phyloP scores from a whole-genome alignment of 2,888 invertebrate genomes.

The Pollenia labialis region DNA sequence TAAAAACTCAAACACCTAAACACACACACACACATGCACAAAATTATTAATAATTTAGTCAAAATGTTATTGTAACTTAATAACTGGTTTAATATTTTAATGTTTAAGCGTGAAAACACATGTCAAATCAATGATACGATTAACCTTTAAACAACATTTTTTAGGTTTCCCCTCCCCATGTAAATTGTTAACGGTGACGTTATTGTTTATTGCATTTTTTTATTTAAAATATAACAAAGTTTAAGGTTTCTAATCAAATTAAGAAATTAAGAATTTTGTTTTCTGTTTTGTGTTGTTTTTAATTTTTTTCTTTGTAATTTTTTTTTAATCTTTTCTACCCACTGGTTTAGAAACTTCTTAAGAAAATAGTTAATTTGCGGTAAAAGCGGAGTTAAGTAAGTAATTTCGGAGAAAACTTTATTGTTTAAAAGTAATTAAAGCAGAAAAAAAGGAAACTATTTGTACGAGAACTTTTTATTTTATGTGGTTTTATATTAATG shows the following conservation, averaged over 20 bases:
- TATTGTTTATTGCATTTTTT: not conserved
- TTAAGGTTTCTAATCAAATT: constrained; percentile 46
- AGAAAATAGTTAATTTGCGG: constrained; percentile 48
- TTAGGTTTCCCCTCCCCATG: constrained; percentile 33
- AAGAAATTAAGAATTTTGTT: not conserved
- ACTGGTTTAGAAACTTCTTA: constrained; percentile 44
- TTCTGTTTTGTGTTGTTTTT: constrained; percentile 11
- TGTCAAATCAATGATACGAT: constrained; percentile 73
- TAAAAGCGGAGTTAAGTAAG: not conserved
- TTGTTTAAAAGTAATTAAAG: constrained; percentile 34
- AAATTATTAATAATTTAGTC: not conserved
- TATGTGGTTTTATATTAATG: constrained; percentile 5
- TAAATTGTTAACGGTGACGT: constrained; percentile 17
- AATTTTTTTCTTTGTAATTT: not conserved
- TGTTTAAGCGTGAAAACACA: constrained; percentile 68
- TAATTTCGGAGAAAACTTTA: not conserved
- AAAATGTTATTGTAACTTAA: constrained; percentile 63
- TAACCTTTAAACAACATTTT: constrained; percentile 62
- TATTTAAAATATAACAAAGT: not conserved
- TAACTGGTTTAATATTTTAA: constrained; percentile 48
- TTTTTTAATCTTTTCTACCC: constrained; percentile 15
- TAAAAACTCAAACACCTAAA: too few relatives aligned
- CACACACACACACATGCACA: too few relatives aligned
- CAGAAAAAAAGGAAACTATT: not conserved
- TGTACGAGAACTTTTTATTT: not conserved